Evolutionary conservation across 2,797 vertebrate genomes (phyloP), one percentile per base, ranked within the genome.

Genomic region (Dicrostonyx torquatus): DNA sequence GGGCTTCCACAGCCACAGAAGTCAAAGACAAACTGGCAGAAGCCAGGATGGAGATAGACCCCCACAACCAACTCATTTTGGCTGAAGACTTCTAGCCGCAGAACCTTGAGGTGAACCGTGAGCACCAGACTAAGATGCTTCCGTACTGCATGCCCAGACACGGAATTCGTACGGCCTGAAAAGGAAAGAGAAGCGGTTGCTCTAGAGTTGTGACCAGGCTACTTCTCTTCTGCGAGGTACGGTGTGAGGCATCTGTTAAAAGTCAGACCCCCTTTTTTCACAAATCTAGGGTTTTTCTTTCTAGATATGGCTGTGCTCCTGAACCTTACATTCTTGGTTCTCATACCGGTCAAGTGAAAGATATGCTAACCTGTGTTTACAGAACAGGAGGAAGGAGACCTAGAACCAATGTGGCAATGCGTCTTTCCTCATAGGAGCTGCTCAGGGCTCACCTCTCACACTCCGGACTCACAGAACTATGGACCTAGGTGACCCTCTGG

Each of bases 91-190:
- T 18, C 8, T 0, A 12, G 64, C 2, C 64, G 40, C 9, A 5
- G 24, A 48, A 45, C 6, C 0, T 4, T 0, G 15, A 66, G 77
- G n/a, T 0, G 40, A 9, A 0, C 4, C n/a, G 0, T 43, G 70
- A 20, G 40, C 60, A 3, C 34, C 1, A 0, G 0, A 15, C 48
- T 53, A 68, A 11, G 55, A 11, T 6, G 1, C n/a, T 55, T 83
- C 14, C 7, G 40, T 40, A 11, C 2, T 2, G 10, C 11, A 37
- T 7, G 40, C 31, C 62, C 26, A 13, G 64, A 4, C 15, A 62
- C 10, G 0, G 43, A 58, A 20, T 2, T 5, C 17, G 3, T 0
- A 2, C 9, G 1, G 60, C 13, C 8, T 53, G 37, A 26, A 18
- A 22, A 4, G 62, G 76, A 5, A 53, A 45, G 85, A 31, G 50